Base-by-base conservation (phyloP, 2,888 invertebrate species). In the Zygaena filipendulae region DNA sequence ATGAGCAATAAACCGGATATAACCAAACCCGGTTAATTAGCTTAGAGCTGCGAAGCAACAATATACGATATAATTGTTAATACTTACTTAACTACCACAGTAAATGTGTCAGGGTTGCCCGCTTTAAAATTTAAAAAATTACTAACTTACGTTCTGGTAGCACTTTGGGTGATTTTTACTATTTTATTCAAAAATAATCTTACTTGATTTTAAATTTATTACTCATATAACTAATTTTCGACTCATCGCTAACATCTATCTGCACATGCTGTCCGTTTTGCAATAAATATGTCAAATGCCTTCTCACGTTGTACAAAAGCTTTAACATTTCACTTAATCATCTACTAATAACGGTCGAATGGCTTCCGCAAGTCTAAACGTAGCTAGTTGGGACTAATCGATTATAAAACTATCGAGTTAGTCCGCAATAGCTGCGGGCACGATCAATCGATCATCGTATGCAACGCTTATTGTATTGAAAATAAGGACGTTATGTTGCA, bases 381-480 rank as follows among this genome's bases (percentile, higher is more conserved):
- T 37, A 43, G 59, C 59, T 61, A 54, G 48, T 42, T 46, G 41
- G 50, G 47, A 48, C 59, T 62, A 60, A 43, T 40, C 32, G 20
- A 27, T 18, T 14, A 9, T 13, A 26, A 16, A 19, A n/a, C n/a
- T n/a, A n/a, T 16, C 26, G 23, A 30, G 43, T 60, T 67, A 67
- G 68, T 63, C 63, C 59, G 45, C 49, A 47, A 46, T 64, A 71
- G 69, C 62, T 57, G 42, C 24, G 36, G 45, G 49, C 46, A 45
- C 51, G 50, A 33, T 40, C 31, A 49, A 52, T 62, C 75, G 74
- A 74, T 64, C 51, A 44, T 59, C 69, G 79, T 79, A 79, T 79
- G 77, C 79, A 79, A 79, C 79, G 75, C 79, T 79, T 79, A 79
- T 79, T 79, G 69, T 72, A 70, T 67, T 52, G 64, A 79, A 77